A percentile compares a stretch with the other conserved stretches of the same genome.
Conservation (phyloP, 2,888 invertebrate species). For the Cephus nigrinus region DNA sequence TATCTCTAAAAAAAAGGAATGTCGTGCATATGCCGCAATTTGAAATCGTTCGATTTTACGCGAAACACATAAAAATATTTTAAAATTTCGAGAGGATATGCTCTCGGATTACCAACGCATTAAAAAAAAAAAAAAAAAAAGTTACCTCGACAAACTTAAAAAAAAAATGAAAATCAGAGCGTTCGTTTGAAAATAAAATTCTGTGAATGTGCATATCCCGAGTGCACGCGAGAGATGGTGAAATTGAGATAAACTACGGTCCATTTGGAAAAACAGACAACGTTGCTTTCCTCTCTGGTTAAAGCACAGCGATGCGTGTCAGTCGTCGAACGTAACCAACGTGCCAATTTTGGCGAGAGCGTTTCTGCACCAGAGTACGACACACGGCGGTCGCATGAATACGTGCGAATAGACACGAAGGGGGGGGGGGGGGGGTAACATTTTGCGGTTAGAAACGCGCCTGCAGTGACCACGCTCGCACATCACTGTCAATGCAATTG, state of each 20-base stretch:
- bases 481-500: not conserved
- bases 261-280: constrained; percentile 24
- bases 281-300: constrained; percentile 1
- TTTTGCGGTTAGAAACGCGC: not conserved
- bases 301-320: not conserved
- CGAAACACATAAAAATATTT: not conserved
- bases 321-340: not conserved
- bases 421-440: not conserved
- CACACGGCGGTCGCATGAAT: not conserved
- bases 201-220: constrained; percentile 1
- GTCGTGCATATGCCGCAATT: not conserved
- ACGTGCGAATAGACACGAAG: not conserved
- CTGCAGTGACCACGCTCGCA: not conserved
- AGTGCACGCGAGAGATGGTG: constrained; percentile 13
- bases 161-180: constrained; percentile 1
- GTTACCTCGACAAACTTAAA: not conserved
- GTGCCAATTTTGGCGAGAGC: not conserved
- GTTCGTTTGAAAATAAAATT: constrained; percentile 14
- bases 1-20: not conserved
- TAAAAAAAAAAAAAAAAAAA: constrained; percentile 8
- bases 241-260: constrained; percentile 15
- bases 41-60: not conserved
- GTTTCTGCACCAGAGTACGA: not conserved
- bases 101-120: not conserved
- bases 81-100: too few relatives aligned